These are phyloP conservation scores for Drosophila azteca DNA, from an alignment of 1,140 invertebrate genomes.

Conservation along the genomic window DNA sequence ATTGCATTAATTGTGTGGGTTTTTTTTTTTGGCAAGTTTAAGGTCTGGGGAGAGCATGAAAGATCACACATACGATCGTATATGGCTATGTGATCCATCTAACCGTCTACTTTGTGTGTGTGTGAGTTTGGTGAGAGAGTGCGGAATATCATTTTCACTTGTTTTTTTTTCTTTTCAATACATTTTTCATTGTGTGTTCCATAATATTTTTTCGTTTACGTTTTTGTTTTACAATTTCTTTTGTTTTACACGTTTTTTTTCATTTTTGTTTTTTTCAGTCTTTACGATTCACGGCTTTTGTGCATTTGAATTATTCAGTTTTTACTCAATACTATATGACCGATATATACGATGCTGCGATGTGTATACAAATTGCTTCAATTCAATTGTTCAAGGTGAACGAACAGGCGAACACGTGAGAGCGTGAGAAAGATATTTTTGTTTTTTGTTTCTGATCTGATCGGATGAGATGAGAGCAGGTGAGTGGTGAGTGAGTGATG, in stretches of 20 bases:
- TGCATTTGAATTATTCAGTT: conserved; percentile 76
- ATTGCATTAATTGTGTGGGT: conserved; percentile 19
- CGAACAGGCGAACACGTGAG: conserved; percentile 34
- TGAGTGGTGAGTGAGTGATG: conserved; percentile 9
- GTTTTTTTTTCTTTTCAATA: conserved; percentile 45
- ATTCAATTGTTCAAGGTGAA: conserved; percentile 52
- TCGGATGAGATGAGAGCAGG: conserved; percentile 38
- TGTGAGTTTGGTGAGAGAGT: conserved; percentile 2
- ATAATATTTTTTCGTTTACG: conserved; percentile 32
- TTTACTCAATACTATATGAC: conserved; percentile 51
- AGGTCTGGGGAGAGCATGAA: conserved; percentile 4
- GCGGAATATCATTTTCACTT: conserved; percentile 39
- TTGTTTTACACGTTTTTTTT: conserved; percentile 45
- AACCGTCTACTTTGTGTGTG: conserved; percentile 17
- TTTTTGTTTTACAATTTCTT: conserved; percentile 34
- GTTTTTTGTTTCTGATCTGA: conserved; percentile 2
- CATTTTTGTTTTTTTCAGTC: conserved; percentile 69
- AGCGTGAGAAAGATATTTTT: conserved; percentile 54
- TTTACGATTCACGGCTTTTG: conserved; percentile 83
- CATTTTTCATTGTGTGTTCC: conserved; percentile 34
- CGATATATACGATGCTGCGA: conserved; percentile 52
- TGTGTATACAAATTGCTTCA: conserved; percentile 49
- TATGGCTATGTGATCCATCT: conserved; percentile 11
- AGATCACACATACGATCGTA: conserved; percentile 5
- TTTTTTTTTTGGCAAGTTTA: conserved; percentile 29